Evolutionary conservation across 2,888 invertebrate genomes (phyloP).

Genomic region (Stenichneumon culpator): DNA sequence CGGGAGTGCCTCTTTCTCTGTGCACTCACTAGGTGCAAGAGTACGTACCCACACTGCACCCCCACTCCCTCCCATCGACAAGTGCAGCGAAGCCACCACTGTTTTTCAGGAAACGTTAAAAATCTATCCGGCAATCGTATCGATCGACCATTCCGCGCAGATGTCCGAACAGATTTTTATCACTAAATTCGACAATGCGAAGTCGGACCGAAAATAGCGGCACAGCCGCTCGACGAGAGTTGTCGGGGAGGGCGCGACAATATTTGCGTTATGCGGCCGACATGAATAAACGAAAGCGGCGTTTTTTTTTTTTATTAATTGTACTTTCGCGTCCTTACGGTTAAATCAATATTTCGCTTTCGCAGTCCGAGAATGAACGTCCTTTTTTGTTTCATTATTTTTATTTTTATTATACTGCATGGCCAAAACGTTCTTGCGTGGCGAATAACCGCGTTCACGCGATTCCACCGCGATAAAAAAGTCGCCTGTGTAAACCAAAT

Average conservation of each 20-base stretch:
- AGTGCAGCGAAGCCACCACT: constrained; percentile 41
- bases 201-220: neutral
- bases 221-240: neutral
- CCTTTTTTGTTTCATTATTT: neutral
- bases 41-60: neutral
- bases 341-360: neutral
- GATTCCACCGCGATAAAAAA: neutral
- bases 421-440: neutral
- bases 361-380: neutral
- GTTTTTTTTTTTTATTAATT: neutral
- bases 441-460: neutral
- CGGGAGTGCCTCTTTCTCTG: constrained; percentile 31
- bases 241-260: neutral
- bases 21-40: constrained; percentile 9
- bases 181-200: neutral
- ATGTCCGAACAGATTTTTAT: constrained; percentile 13
- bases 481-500: neutral
- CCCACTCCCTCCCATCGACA: neutral
- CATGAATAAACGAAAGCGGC: neutral
- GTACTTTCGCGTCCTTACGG: neutral
- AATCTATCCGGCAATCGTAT: constrained; percentile 40
- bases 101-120: constrained; percentile 55
- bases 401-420: neutral
- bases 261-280: neutral
- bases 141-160: constrained; percentile 28